Evolutionary conservation across 2,797 vertebrate species (phyloP).

Genomic region (Sebastiscus tertius): DNA sequence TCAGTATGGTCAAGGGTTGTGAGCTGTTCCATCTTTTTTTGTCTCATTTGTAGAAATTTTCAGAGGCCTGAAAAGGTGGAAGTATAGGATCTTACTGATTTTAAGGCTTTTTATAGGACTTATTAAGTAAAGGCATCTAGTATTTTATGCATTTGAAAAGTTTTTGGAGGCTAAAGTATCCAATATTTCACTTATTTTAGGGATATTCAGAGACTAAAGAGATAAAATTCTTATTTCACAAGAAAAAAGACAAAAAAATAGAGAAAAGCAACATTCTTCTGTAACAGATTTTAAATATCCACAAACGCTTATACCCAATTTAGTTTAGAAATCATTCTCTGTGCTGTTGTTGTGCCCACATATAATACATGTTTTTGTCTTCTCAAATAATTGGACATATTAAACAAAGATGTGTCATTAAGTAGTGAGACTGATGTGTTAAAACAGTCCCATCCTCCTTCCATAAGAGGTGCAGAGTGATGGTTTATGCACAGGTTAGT

Average conservation of each 20-base stretch:
- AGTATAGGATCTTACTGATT: no score
- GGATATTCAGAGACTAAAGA: not conserved
- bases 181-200: no score
- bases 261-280: no score
- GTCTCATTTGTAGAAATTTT: no score
- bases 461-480: not conserved
- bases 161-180: no score
- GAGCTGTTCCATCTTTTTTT: no score
- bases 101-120: no score
- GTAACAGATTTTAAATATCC: not conserved
- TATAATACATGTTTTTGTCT: not conserved
- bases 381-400: not conserved
- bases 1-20: no score
- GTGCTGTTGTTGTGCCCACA: not conserved
- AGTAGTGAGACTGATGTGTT: not conserved
- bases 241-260: no score
- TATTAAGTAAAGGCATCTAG: no score
- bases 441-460: not conserved
- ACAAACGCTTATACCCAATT: not conserved
- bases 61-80: no score
- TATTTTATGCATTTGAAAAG: no score
- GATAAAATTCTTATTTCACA: not conserved
- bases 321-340: not conserved
- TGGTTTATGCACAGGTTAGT: not conserved
- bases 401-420: not conserved